These are phyloP conservation scores for Furcifer pardalis DNA, from an alignment of 2,797 vertebrate species.

Conservation along the genomic window DNA sequence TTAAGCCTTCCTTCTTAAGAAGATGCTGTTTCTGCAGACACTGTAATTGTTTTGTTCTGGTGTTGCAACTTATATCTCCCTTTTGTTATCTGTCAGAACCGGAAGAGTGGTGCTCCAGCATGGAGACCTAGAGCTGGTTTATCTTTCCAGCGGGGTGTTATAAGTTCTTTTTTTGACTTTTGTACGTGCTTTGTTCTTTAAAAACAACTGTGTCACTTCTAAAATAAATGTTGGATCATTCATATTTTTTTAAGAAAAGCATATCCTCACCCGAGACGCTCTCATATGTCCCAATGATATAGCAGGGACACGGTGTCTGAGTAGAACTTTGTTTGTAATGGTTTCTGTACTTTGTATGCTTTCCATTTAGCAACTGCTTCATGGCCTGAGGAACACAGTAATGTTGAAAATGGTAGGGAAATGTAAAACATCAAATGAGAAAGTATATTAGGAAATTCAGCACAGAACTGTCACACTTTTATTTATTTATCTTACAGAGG, in stretches of 20 bases:
- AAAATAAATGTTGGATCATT: conserved; percentile 52
- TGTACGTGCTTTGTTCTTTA: conserved; percentile 47
- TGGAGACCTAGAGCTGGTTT: conserved; percentile 72
- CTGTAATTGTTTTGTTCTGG: conserved; percentile 73
- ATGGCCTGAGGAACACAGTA: too few species aligned
- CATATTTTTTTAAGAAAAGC: conserved; percentile 24
- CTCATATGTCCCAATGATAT: conserved; percentile 20
- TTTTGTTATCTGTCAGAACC: conserved; percentile 78
- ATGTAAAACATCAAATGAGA: neutral
- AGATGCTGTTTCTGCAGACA: conserved; percentile 78
- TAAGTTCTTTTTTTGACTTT: conserved; percentile 63
- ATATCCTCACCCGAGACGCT: conserved; percentile 46
- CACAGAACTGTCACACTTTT: neutral
- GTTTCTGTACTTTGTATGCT: conserved; percentile 44
- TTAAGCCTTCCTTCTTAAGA: conserved; percentile 79
- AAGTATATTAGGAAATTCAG: neutral
- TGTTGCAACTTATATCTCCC: conserved; percentile 75
- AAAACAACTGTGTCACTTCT: conserved; percentile 53
- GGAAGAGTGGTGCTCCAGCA: conserved; percentile 77
- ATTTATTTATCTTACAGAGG: neutral
- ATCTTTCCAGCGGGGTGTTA: conserved; percentile 74
- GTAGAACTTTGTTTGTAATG: conserved; percentile 62
- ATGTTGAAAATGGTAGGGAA: neutral
- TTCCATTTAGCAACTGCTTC: conserved; percentile 35
- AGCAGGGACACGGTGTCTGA: conserved; percentile 35